Base-by-base conservation (phyloP, 2,888 invertebrate species). In the Empis livida region DNA sequence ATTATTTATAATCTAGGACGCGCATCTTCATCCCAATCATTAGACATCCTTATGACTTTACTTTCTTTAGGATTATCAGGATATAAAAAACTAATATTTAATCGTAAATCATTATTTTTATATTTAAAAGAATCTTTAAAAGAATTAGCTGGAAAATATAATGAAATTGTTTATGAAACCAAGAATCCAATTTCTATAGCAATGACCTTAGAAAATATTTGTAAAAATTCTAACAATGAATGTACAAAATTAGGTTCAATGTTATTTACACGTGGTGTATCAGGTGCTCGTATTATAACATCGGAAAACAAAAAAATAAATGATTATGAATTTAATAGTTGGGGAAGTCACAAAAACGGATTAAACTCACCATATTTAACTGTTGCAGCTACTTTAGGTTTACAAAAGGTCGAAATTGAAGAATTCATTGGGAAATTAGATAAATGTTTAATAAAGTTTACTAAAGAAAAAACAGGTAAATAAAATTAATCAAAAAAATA, bases 31-130 rank as follows among this genome's bases (percentile, higher is more conserved):
- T 77, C 80, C 46, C 83, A 84, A 46, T 74, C 79, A 0, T 68
- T 84, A 54, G 87, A 88, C 64, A 74, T 85, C 9, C 78, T 87
- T 59, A 84, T 88, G 60, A 88, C 87, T 1, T 63, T 88, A 13
- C 65, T 88, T 38, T 78, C 79, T 11, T 67, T 87, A 51, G 87
- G 88, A 4, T 71, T 73, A 55, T 68, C 67, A 43, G 83, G 82
- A 2, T 85, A 80, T 59, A 71, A 74, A 55, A 67, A 74, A 43
- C 62, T 82, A 17, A 67, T 80, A n/a, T 64, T 70, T 20, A 72
- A 79, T 51, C 71, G 83, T 30, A 77, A 78, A 58, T 69, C 73
- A 45, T 72, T 75, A 63, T 82, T 75, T 58, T 63, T 70, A n/a
- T 78, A 82, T 60, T 66, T 86, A 42, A 73, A 73, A 50, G 66